Percentiles rank a stretch among this genome's conserved stretches.
These are phyloP conservation scores for Heliornis fulica DNA, from an alignment of 2,113 vertebrate genomes.

Conservation along the genomic window DNA sequence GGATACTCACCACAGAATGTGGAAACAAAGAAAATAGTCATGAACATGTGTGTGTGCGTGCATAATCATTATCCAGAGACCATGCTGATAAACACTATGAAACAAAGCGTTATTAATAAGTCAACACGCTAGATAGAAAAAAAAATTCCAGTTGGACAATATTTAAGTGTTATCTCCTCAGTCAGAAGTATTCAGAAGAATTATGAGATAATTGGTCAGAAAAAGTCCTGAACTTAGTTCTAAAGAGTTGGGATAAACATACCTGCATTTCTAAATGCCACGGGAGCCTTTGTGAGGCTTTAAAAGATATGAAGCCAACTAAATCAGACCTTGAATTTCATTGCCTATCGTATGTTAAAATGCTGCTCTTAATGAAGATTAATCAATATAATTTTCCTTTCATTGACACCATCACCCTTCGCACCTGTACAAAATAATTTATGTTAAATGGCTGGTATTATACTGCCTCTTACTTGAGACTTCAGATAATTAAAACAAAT, in stretches of 20 bases:
- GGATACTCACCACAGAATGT: not conserved
- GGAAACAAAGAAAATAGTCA: constrained; percentile 6
- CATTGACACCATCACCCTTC: not conserved
- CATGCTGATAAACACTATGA: constrained; percentile 18
- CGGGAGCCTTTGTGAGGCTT: not conserved
- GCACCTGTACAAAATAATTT: not conserved
- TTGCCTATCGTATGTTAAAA: not conserved
- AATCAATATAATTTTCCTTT: constrained; percentile 31
- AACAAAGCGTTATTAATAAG: constrained; percentile 54
- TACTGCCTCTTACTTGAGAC: not conserved
- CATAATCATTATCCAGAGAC: constrained; percentile 28
- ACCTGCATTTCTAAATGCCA: not conserved
- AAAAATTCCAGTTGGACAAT: not conserved
- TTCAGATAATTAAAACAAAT: not conserved
- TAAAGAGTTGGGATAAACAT: not conserved
- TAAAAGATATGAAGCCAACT: not conserved
- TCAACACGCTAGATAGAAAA: not conserved
- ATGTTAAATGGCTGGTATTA: not conserved
- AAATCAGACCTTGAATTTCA: not conserved
- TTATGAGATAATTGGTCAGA: not conserved
- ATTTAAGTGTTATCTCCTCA: constrained; percentile 21
- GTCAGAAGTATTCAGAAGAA: constrained; percentile 11
- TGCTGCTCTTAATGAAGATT: not conserved
- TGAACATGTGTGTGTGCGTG: not conserved
- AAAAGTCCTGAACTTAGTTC: not conserved